Conservation (phyloP, 2,888 invertebrate species). For the Leptarthrus brevirostris region DNA sequence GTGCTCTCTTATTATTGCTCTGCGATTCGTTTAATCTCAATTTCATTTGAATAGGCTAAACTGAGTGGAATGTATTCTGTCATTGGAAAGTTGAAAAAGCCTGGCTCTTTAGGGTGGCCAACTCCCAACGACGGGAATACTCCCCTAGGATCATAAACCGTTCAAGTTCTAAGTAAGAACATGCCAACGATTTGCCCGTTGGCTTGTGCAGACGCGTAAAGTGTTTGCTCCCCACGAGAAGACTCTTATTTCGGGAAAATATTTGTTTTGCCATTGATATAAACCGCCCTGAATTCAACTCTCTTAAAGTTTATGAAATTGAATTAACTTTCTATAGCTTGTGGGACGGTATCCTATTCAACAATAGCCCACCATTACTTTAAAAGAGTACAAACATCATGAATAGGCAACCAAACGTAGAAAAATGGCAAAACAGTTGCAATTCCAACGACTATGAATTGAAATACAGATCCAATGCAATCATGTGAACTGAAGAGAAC, state of each 20-base stretch:
- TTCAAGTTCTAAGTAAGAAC: neutral
- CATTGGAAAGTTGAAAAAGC: neutral
- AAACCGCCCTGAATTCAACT: slow-evolving; percentile 43
- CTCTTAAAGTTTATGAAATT: slow-evolving; percentile 49
- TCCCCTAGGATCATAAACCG: neutral
- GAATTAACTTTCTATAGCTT: slow-evolving; percentile 47
- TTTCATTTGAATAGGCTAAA: slow-evolving; percentile 36
- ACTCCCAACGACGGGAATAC: neutral
- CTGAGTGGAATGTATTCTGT: slow-evolving; percentile 13
- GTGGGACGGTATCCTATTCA: slow-evolving; percentile 1
- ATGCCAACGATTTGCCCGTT: neutral
- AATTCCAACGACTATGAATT: slow-evolving; percentile 25
- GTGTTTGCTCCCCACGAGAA: neutral
- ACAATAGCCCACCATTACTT: slow-evolving; percentile 8
- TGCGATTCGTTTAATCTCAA: slow-evolving; percentile 52
- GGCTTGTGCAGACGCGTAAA: slow-evolving; percentile 18
- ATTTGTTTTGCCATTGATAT: slow-evolving; percentile 30
- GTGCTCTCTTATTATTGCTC: slow-evolving; percentile 49
- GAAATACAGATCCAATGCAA: slow-evolving; percentile 9
- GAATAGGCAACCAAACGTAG: slow-evolving; percentile 7
- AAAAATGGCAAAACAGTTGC: slow-evolving; percentile 32
- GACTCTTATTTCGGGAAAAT: neutral
- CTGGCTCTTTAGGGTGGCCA: neutral
- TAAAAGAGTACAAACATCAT: neutral
- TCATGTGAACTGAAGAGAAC: neutral